Evolutionary conservation across 2,888 invertebrate genomes (phyloP).

Genomic region (Iphiclides podalirius): DNA sequence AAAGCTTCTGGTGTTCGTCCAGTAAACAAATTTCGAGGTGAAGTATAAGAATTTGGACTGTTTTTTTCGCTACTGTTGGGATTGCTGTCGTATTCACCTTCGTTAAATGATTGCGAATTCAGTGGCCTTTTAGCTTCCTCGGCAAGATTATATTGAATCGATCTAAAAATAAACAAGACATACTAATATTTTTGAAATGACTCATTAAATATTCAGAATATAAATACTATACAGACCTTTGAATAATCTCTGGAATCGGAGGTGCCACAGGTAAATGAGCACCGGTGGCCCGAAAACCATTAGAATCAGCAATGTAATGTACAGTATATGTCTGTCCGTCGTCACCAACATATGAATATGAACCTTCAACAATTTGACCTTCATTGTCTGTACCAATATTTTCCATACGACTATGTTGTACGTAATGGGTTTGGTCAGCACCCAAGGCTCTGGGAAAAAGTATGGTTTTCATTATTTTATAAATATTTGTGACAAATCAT

Average conservation of each 20-base stretch:
- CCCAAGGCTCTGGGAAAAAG: conserved; percentile 67
- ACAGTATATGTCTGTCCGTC: conserved; percentile 82
- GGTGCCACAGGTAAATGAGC: conserved; percentile 89
- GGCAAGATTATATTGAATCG: conserved; percentile 71
- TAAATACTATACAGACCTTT: conserved; percentile 54
- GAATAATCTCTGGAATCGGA: conserved; percentile 85
- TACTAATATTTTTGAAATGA: too few species aligned
- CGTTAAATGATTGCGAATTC: conserved; percentile 56
- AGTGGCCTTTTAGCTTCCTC: conserved; percentile 70
- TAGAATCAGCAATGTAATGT: conserved; percentile 86
- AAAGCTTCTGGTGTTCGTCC: conserved; percentile 74
- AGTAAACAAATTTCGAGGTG: conserved; percentile 58
- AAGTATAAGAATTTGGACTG: conserved; percentile 41
- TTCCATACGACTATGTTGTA: conserved; percentile 78
- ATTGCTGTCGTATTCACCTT: conserved; percentile 51
- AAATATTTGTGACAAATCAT: too few species aligned
- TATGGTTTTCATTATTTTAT: too few species aligned
- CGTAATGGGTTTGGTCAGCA: conserved; percentile 76
- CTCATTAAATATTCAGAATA: background rate
- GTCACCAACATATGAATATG: conserved; percentile 82
- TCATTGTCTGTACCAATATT: conserved; percentile 79
- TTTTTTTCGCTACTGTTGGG: conserved; percentile 43
- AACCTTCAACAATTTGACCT: conserved; percentile 81
- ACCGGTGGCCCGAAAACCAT: conserved; percentile 88
- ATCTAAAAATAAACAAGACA: conserved; percentile 41